Evolutionary conservation across 2,797 vertebrate genomes (phyloP).

Genomic region (Aselliscus stoliczkanus): DNA sequence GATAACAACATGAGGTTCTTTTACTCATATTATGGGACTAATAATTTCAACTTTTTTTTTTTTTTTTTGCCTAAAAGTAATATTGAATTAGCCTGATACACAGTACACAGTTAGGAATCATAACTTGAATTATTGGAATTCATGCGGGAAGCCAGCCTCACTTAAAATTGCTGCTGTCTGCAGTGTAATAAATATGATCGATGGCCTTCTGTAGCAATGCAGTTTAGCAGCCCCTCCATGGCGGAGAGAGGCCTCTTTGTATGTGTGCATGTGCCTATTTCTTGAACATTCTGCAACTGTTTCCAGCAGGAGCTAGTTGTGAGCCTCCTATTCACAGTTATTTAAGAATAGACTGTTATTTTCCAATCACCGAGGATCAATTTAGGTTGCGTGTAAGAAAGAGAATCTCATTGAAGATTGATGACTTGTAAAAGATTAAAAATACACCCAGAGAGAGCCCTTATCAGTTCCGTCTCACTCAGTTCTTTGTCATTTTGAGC

Average conservation of each 20-base stretch:
- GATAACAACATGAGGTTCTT: constrained; percentile 40
- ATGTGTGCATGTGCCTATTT: neutral
- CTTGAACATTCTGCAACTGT: constrained; percentile 20
- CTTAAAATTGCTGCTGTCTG: constrained; percentile 69
- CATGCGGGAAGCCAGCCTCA: constrained; percentile 57
- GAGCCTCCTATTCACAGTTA: constrained; percentile 6
- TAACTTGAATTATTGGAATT: constrained; percentile 73
- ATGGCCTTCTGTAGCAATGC: constrained; percentile 34
- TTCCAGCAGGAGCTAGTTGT: constrained; percentile 6
- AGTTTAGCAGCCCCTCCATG: neutral
- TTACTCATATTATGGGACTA: neutral
- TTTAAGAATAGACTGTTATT: constrained; percentile 50
- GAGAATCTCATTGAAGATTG: neutral
- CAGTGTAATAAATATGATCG: constrained; percentile 66
- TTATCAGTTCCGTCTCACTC: neutral
- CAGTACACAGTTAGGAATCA: constrained; percentile 60
- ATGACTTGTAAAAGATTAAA: constrained; percentile 6
- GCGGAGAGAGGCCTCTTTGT: constrained; percentile 2
- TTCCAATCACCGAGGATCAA: constrained; percentile 25
- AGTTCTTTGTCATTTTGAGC: constrained; percentile 37
- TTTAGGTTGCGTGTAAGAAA: constrained; percentile 12
- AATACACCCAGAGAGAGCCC: neutral
- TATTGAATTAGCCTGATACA: constrained; percentile 56
- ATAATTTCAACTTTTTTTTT: constrained; percentile 16
- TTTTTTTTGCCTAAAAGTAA: constrained; percentile 36